Evolutionary conservation across 2,113 vertebrate genomes (phyloP).

Genomic region (Neolamprologus tretocephalus): DNA sequence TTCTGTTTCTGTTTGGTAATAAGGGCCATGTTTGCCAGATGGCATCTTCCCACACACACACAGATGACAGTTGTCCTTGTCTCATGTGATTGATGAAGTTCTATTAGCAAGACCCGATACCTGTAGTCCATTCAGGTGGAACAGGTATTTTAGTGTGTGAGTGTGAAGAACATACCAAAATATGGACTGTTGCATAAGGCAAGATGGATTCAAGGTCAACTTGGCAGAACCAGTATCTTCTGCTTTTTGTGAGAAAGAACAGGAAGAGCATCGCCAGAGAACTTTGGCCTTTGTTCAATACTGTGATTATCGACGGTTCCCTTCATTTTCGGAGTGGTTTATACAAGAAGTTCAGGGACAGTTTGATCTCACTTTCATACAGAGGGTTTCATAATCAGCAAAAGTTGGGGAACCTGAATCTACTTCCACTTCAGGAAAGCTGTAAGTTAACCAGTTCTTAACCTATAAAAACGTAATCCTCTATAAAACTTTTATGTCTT

Average conservation of each 20-base stretch:
- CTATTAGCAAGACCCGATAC: neutral
- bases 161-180: neutral
- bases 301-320: neutral
- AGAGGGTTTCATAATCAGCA: neutral
- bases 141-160: neutral
- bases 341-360: neutral
- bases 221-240: neutral
- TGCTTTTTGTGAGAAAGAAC: neutral
- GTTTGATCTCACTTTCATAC: neutral
- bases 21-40: neutral
- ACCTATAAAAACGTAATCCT: rapidly evolving
- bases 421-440: neutral
- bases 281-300: neutral
- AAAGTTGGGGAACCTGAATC: rapidly evolving
- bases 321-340: neutral
- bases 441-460: neutral
- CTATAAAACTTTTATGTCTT: neutral
- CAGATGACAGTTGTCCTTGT: conserved; percentile 27
- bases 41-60: neutral
- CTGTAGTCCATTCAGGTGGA: neutral
- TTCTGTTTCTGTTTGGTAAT: neutral
- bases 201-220: neutral
- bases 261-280: neutral
- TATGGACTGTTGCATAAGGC: neutral
- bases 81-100: conserved; percentile 19